Evolutionary conservation across 2,797 vertebrate species (phyloP), one percentile per base, ranked within the genome.

Genomic region (Sebastes jordani): DNA sequence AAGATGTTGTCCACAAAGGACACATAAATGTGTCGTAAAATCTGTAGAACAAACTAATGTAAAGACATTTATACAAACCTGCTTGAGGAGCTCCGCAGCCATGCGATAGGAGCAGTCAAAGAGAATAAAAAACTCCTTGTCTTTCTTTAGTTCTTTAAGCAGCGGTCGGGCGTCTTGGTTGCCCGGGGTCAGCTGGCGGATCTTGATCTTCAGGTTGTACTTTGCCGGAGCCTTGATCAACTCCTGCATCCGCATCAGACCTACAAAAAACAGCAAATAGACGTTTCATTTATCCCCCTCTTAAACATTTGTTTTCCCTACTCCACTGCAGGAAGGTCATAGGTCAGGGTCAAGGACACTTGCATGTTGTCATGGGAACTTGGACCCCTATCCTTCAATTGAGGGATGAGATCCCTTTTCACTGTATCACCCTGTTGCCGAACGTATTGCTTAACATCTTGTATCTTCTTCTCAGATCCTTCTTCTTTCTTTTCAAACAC

Each of bases 161-260:
- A 99, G 94, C 2, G 98, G 97, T 49, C 97, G 95, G 56, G 98
- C 97, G 1, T 99, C 98, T 87, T 96, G 97, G 94, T 97, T 98
- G 25, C 97, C 97, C 1, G 97, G 93, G 14, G 97, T 97, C 81
- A 99, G 95, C 88, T 99, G 99, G 5, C 99, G 97, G 88, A 99
- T 99, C 91, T 97, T 97, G 89, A 99, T 97, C 93, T 98, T 99
- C 69, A 99, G 95, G 93, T 97, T 98, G 82, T 97, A 97, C 90
- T 97, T 97, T 72, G 98, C 97, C 5, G 99, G 98, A 80, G 99
- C 98, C 93, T 99, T 99, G 95, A 99, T 99, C 91, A 99, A 94
- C 93, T 99, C 98, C 93, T 99, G 99, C 94, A 99, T 95, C 74
- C 98, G 97, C 95, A 99, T 99, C 76, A 99, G 94, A 90, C 99